Evolutionary conservation across 2,888 invertebrate genomes (phyloP), one percentile per base, ranked within the genome.

Genomic region (Chrysotoxum bicinctum): DNA sequence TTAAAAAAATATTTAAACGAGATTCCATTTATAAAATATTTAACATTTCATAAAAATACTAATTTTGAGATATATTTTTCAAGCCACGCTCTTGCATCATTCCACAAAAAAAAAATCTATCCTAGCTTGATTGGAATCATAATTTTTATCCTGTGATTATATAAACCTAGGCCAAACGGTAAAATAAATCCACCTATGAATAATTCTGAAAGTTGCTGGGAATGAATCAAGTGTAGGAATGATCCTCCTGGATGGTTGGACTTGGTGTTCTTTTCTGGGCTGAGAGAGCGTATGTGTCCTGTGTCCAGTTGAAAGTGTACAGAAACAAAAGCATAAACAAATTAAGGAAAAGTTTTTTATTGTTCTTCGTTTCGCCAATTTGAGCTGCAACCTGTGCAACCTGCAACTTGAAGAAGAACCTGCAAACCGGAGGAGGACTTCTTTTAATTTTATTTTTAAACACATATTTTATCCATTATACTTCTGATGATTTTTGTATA

Each of bases 321-420:
- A 75, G 62, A 79, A 52, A 78, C 66, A 83, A 78, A 84, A 80
- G 70, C 74, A 80, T 80, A 84, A 84, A 84, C 84, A 84, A 84
- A 80, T 84, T 84, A 80, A 84, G 58, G 70, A 84, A 70, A 79
- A 56, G 64, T 56, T 74, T 82, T 83, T 84, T 74, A 79, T 74
- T 79, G 79, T 84, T 79, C 68, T 62, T 58, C 35, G 35, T 35
- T 16, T 54, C 32, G 30, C 54, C n/a, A 54, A 30, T 48, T 32
- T 16, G 19, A 2, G 23, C 16, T 50, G 48, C 30, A 52, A 52
- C n/a, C 30, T 52, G 50, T 26, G 52, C 26, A 52, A 52, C 30
- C 16, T 54, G 16, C 26, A 52, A 52, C 16, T 10, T 54, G 6
- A 30, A 54, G 30, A 54, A 32, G 10, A 60, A 60, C 58, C 58